Evolutionary conservation across 2,113 vertebrate species (phyloP).

Genomic region (Varanus komodoensis): DNA sequence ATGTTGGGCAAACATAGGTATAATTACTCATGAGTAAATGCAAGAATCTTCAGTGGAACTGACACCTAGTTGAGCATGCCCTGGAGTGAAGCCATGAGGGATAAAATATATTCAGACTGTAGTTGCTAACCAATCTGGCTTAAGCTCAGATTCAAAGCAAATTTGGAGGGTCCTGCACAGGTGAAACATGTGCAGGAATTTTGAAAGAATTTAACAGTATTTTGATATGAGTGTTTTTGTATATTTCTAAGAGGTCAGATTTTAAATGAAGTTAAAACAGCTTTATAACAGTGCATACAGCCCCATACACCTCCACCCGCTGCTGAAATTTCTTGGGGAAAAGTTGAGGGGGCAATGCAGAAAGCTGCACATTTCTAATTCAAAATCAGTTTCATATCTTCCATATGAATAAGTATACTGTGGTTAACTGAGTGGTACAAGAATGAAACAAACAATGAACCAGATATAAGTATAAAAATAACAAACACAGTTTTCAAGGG

Average conservation of each 20-base stretch:
- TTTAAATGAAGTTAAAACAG: not conserved
- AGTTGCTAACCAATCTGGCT: slow-evolving; percentile 30
- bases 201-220: not conserved
- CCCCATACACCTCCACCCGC: too few relatives aligned
- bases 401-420: not conserved
- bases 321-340: not conserved
- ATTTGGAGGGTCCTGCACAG: not conserved
- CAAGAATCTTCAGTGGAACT: not conserved
- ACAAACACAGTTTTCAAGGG: not conserved
- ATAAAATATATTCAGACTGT: slow-evolving; percentile 24
- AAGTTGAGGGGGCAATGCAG: not conserved
- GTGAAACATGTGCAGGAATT: not conserved
- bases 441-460: not conserved
- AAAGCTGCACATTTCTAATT: not conserved
- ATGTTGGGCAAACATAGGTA: not conserved
- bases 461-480: not conserved
- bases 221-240: not conserved
- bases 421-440: not conserved
- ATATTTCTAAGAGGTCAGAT: not conserved
- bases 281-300: not conserved
- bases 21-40: not conserved
- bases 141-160: not conserved
- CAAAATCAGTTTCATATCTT: not conserved
- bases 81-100: not conserved
- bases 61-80: not conserved